Conservation (phyloP, 2,113 vertebrate genomes). For the Acanthisitta chloris region DNA sequence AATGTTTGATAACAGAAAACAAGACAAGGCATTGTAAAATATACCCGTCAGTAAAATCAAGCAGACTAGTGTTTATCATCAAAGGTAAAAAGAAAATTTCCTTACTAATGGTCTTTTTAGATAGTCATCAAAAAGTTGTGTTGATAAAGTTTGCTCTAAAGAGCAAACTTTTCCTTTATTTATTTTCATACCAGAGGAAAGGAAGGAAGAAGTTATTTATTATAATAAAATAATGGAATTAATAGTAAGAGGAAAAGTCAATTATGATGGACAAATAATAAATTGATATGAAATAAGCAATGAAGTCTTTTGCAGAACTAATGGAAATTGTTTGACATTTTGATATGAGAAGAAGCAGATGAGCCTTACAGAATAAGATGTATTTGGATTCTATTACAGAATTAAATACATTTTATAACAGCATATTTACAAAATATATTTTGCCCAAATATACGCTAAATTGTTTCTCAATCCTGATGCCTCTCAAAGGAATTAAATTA, state of each 20-base stretch:
- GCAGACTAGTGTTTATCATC: not conserved
- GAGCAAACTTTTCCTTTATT: accelerated
- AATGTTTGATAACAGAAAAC: not conserved
- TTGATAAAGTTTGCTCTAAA: not conserved
- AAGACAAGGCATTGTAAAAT: not conserved
- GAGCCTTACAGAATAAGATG: not conserved
- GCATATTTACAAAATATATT: not conserved
- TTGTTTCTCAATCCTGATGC: not conserved
- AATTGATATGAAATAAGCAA: not conserved
- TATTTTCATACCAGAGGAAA: not conserved
- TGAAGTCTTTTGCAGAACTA: not conserved
- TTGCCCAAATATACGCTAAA: not conserved
- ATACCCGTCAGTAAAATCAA: not conserved
- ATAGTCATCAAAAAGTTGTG: not conserved
- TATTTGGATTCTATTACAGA: not conserved
- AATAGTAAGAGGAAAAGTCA: not conserved
- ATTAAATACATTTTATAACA: not conserved
- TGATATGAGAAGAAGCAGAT: not conserved
- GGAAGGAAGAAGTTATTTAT: not conserved
- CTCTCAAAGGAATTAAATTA: slow-evolving; percentile 14
- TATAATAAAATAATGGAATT: not conserved
- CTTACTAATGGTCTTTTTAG: not conserved
- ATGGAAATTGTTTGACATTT: not conserved
- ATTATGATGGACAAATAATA: not conserved
- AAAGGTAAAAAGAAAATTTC: not conserved